Evolutionary conservation across 2,113 vertebrate genomes (phyloP).

Genomic region (Xiphias gladius): DNA sequence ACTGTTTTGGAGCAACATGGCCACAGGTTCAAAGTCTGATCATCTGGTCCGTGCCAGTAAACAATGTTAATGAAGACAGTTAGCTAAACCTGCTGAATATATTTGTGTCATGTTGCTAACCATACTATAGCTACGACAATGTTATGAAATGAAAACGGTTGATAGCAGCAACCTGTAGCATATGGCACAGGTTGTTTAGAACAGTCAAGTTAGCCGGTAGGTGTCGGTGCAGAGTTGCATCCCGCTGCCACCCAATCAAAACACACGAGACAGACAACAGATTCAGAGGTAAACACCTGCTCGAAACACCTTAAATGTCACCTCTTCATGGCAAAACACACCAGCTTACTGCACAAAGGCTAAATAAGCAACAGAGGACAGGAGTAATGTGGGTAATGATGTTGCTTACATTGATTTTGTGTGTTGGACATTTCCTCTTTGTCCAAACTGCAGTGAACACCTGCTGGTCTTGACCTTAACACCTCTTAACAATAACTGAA

Average conservation of each 20-base stretch:
- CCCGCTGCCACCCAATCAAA: background rate
- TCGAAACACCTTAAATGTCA: no score
- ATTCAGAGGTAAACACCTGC: no score
- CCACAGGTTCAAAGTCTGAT: background rate
- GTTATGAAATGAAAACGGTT: background rate
- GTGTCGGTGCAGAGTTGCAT: background rate
- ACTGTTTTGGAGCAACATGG: background rate
- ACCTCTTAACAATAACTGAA: background rate
- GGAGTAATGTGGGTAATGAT: no score
- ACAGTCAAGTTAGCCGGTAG: no score
- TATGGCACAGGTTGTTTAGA: no score
- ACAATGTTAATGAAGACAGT: background rate
- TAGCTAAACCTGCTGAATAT: background rate
- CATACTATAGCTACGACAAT: background rate
- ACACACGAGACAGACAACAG: background rate
- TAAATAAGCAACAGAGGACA: no score
- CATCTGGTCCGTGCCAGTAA: no score
- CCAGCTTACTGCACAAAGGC: no score
- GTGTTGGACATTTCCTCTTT: no score
- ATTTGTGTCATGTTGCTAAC: background rate
- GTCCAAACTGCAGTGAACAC: no score
- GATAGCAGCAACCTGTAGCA: background rate
- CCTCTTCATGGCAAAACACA: no score
- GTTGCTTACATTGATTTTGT: no score
- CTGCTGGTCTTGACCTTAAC: background rate